Evolutionary conservation across 53 echinoderm and acorn worm genomes (phyloP).

Genomic region (Patiria pectinifera): DNA sequence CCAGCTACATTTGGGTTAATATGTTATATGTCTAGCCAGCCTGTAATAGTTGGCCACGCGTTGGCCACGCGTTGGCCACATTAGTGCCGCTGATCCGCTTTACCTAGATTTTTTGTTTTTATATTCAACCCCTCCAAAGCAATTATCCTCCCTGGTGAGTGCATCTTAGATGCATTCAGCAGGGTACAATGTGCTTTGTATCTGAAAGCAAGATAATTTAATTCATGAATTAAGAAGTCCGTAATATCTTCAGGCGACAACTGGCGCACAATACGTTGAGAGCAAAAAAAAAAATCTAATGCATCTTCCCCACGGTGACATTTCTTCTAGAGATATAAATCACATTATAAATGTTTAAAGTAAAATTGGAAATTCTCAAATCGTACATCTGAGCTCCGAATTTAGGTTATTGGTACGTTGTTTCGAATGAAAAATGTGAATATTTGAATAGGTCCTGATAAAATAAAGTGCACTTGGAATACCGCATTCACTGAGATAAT

Average conservation of each 20-base stretch:
- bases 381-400: no score
- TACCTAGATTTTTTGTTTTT: neutral
- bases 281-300: no score
- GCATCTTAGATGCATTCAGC: neutral
- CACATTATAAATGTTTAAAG: no score
- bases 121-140: neutral
- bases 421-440: no score
- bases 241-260: neutral
- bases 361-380: no score
- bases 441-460: no score
- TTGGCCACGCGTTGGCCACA: neutral
- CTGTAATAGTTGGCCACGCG: neutral
- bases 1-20: conserved; percentile 32
- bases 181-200: neutral
- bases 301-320: no score
- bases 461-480: no score
- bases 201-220: neutral
- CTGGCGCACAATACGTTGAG: neutral
- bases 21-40: neutral
- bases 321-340: no score
- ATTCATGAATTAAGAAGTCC: neutral
- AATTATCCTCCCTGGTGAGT: neutral
- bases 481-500: no score
- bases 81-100: neutral
- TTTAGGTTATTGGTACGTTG: no score